Percentiles rank a stretch among this genome's conserved stretches.
These are phyloP conservation scores for Lichenostomus cassidix DNA, from an alignment of 2,113 vertebrate species.

Conservation along the genomic window DNA sequence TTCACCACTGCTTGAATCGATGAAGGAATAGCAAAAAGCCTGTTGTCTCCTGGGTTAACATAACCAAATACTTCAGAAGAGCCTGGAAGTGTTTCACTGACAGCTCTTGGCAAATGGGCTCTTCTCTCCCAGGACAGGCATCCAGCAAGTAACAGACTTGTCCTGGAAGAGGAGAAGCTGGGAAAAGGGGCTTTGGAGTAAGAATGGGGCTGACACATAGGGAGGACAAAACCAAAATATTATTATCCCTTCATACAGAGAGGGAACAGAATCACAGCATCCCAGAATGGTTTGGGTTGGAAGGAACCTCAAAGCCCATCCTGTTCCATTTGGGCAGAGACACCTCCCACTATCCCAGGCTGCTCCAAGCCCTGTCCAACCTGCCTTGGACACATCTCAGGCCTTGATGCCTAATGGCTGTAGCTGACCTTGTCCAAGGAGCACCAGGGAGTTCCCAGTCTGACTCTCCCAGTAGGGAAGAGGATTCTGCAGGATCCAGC, in stretches of 20 bases:
- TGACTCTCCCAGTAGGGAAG: neutral
- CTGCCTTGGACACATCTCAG: neutral
- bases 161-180: neutral
- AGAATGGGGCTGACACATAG: accelerated
- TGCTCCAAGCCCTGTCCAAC: neutral
- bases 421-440: neutral
- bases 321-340: neutral
- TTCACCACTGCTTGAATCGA: neutral
- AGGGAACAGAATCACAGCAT: neutral
- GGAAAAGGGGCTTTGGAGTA: neutral
- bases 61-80: neutral
- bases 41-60: neutral
- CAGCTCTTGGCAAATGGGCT: neutral
- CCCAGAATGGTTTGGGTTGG: neutral
- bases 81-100: neutral
- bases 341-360: neutral
- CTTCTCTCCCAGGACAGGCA: neutral
- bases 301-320: neutral
- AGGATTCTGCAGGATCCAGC: neutral
- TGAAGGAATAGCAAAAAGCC: neutral
- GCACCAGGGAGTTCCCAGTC: neutral
- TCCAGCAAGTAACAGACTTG: neutral
- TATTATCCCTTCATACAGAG: neutral
- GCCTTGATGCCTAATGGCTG: accelerated
- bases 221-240: neutral